These are phyloP conservation scores for Cryptotis parvus DNA, from an alignment of 2,113 vertebrate genomes.

Conservation along the genomic window DNA sequence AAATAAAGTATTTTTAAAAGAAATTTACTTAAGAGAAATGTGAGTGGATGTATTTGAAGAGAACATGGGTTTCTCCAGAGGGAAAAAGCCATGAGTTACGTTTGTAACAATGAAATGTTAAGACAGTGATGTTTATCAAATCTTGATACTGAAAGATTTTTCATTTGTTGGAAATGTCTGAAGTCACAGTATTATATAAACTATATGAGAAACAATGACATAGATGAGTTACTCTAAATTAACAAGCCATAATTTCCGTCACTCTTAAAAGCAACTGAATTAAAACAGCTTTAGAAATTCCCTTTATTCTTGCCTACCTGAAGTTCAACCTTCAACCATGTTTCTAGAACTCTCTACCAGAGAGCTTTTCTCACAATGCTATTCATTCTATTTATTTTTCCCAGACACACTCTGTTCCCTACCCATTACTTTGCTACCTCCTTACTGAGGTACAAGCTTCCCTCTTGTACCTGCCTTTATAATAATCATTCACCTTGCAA, in stretches of 20 bases:
- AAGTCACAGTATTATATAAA: slow-evolving; percentile 33
- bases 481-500: neutral
- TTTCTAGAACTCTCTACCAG: neutral
- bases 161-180: slow-evolving; percentile 22
- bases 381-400: neutral
- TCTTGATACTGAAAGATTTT: slow-evolving; percentile 24
- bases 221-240: slow-evolving; percentile 20
- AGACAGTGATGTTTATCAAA: slow-evolving; percentile 25
- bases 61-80: too few species aligned
- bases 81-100: neutral
- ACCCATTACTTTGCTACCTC: neutral
- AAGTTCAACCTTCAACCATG: neutral
- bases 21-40: too few species aligned
- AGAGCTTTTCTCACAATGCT: neutral
- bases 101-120: slow-evolving; percentile 44
- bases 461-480: neutral
- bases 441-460: neutral
- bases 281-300: slow-evolving; percentile 44
- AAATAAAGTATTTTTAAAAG: too few species aligned
- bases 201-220: neutral
- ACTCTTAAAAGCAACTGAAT: neutral
- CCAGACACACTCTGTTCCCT: neutral
- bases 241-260: slow-evolving; percentile 20
- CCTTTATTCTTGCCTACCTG: neutral
- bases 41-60: too few species aligned